A percentile compares a stretch with the other conserved stretches of the same genome.
These are phyloP conservation scores for Ctenomys sociabilis DNA, from an alignment of 2,113 vertebrate species.

Conservation along the genomic window DNA sequence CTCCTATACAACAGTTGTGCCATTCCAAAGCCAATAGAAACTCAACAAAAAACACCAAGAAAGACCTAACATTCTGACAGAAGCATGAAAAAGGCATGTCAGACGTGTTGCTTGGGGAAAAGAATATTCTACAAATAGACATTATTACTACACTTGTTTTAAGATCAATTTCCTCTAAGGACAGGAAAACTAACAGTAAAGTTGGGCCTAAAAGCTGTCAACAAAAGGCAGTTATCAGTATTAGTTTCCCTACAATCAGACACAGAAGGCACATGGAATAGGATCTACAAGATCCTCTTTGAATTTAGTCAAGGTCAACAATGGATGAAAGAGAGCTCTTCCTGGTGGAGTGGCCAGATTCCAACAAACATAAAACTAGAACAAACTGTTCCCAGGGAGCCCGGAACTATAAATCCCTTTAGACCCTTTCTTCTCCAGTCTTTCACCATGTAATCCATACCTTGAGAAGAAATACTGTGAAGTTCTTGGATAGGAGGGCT, in stretches of 20 bases:
- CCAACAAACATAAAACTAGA: not conserved
- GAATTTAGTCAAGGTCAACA: no score
- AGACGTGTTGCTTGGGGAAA: not conserved
- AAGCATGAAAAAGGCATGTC: not conserved
- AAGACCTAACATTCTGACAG: not conserved
- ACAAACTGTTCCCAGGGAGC: not conserved
- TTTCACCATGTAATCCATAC: not conserved
- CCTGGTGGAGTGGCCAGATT: no score
- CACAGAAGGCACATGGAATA: no score
- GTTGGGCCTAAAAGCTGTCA: not conserved
- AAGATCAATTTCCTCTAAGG: not conserved
- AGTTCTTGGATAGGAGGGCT: not conserved
- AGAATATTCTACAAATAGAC: not conserved
- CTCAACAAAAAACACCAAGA: not conserved
- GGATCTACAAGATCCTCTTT: no score
- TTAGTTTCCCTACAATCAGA: not conserved
- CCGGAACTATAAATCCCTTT: not conserved
- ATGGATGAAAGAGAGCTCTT: no score
- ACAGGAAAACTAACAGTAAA: not conserved
- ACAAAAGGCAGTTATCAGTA: not conserved
- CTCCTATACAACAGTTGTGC: no score
- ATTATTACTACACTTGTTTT: not conserved
- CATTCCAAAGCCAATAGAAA: no score
- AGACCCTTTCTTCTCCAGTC: not conserved
- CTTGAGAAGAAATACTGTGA: not conserved